Evolutionary conservation across 92 coral and sea anemone genomes (phyloP).

Genomic region (Epizoanthus stellaris): DNA sequence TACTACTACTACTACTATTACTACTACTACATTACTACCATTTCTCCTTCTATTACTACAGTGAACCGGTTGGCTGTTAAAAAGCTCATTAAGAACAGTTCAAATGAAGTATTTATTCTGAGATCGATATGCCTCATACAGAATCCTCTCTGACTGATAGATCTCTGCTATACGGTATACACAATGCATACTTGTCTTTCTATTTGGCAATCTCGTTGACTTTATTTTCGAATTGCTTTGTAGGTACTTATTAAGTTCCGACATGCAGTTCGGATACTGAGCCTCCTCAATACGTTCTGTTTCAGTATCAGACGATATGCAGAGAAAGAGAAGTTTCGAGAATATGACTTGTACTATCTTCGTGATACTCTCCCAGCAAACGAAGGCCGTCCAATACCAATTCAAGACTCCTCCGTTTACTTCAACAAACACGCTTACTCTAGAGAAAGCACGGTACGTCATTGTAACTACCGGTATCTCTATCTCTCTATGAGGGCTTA

Average conservation of each 20-base stretch:
- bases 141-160: not conserved
- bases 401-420: conserved; percentile 62
- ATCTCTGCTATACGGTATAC: not conserved
- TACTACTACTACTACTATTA: too few relatives aligned
- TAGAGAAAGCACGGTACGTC: conserved; percentile 78
- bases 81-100: too few relatives aligned
- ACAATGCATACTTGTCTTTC: not conserved
- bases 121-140: too few relatives aligned
- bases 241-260: conserved; percentile 71
- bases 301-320: conserved; percentile 79
- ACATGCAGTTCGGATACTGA: conserved; percentile 66
- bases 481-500: too few relatives aligned
- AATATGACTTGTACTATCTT: conserved; percentile 81
- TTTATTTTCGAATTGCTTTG: not conserved
- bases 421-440: conserved; percentile 81
- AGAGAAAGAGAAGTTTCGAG: conserved; percentile 69
- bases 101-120: too few relatives aligned
- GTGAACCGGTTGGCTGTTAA: too few relatives aligned
- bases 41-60: too few relatives aligned
- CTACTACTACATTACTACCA: too few relatives aligned
- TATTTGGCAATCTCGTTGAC: not conserved
- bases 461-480: not conserved
- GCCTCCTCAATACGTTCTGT: conserved; percentile 67
- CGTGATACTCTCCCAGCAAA: conserved; percentile 80
- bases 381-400: conserved; percentile 62